Base-by-base conservation (phyloP, 2,113 vertebrate genomes). In the Lethenteron reissneri region DNA sequence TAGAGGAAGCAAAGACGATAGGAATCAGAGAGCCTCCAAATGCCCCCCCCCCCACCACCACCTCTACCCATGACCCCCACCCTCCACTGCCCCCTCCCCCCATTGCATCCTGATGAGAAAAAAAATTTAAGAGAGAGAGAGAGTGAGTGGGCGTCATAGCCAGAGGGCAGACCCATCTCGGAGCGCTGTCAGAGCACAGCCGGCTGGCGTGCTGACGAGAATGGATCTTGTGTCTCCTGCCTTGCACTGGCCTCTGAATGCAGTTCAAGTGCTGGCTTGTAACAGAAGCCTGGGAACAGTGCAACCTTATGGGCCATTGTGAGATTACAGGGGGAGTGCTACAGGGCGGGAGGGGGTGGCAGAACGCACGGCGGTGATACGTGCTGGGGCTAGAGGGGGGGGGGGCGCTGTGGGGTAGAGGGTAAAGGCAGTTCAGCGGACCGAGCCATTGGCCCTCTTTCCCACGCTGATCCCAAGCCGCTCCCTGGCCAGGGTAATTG, bases 171-270 rank as follows among this genome's bases (percentile, higher is more conserved):
- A 25, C 9, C 8, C 64, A 25, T 17, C 25, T n/a, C n/a, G 25
- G 11, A 68, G 64, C 25, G 64, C n/a, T 25, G 64, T 68, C 64
- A 68, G n/a, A 68, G 9, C 64, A 25, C n/a, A 25, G 64, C 64
- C n/a, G 64, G 64, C n/a, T 68, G 25, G 64, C 64, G 64, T 68
- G 64, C 64, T 11, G 64, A 68, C n/a, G n/a, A 68, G 64, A 68
- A 68, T 68, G 64, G 64, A 68, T 68, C 64, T 68, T 68, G 64
- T 68, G 64, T 68, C 64, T 68, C n/a, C 25, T n/a, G n/a, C 64
- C 25, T 25, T 41, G 41, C 41, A 41, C n/a, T 17, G 25, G 64
- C n/a, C 64, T n/a, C 64, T 68, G 64, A 68, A 68, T 68, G 64
- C 64, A 68, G 64, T 68, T 68, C 64, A 68, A 68, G 64, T 68